Base-by-base conservation (phyloP, 2,797 vertebrate genomes). In the Acanthurus leucopareius region DNA sequence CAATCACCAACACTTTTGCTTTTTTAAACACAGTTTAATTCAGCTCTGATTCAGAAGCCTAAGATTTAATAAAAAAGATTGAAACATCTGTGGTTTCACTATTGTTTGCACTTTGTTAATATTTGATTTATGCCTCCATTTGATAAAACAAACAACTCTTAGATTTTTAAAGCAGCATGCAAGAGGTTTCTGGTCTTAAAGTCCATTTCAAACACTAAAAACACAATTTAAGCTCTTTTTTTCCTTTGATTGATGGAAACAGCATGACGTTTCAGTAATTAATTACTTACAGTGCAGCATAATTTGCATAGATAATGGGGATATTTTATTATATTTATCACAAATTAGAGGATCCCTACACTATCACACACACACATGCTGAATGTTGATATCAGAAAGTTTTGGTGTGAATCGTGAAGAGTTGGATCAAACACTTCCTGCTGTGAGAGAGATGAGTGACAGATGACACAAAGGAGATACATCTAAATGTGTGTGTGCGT, bases 271-370 rank as follows among this genome's bases (percentile, higher is more conserved):
- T 42, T 69, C 38, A 7, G 66, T 75, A 32, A 82, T 79, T 83
- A 81, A 84, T 35, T 35, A 35, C 32, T 35, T 83, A 71, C 47
- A 81, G 54, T 38, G 45, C 6, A 1, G 16, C 79, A 70, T 77
- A 32, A 88, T 90, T 87, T 85, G 73, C 74, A 87, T 81, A 38
- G 54, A 71, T 22, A 83, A 67, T 73, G 13, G 69, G 47, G 44
- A 70, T 77, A 28, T 78, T 76, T 56, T 45, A 59, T 73, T 68
- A 58, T 67, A 73, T 80, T 66, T 63, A 71, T 72, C 38, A 66
- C 53, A 40, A 75, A 57, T 15, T 48, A 25, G 14, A 59, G 60
- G 56, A 76, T 56, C 63, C 58, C 48, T 42, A 54, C 8, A 0
- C 32, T 10, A 38, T 83, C 57, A 53, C 1, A 35, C 32, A 35